A percentile compares a stretch with the other conserved stretches of the same genome.
These are phyloP conservation scores for Corydoras maculifer DNA, from an alignment of 2,113 vertebrate genomes.

Conservation along the genomic window DNA sequence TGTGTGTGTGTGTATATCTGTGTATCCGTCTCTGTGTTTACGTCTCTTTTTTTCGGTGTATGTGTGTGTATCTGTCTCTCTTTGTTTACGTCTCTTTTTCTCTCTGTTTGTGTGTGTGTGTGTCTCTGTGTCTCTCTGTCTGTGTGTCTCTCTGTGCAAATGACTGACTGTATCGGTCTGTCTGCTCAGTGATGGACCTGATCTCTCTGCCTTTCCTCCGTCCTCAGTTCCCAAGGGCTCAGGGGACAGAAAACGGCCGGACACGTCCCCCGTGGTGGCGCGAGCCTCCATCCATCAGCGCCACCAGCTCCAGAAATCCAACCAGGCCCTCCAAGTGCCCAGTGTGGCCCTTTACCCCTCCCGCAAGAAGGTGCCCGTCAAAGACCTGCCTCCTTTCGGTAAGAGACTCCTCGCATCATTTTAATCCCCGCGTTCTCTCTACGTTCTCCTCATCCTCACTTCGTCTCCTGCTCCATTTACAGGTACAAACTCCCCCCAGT, in stretches of 20 bases:
- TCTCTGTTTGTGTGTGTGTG: too few species aligned
- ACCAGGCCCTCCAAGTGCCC: slow-evolving; percentile 87
- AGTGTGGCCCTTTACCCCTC: slow-evolving; percentile 87
- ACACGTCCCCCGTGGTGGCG: slow-evolving; percentile 88
- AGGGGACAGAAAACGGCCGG: slow-evolving; percentile 78
- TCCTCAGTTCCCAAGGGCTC: slow-evolving; percentile 84
- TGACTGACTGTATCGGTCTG: too few species aligned
- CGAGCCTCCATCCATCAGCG: slow-evolving; percentile 80
- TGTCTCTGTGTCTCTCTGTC: too few species aligned
- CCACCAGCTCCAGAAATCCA: slow-evolving; percentile 72
- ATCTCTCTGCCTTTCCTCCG: not conserved
- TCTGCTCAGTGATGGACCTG: too few species aligned
- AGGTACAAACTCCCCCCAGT: slow-evolving; percentile 96
- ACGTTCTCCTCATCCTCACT: not conserved
- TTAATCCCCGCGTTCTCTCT: too few species aligned
- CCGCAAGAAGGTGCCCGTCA: slow-evolving; percentile 90
- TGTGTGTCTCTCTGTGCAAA: too few species aligned
- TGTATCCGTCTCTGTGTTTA: too few species aligned
- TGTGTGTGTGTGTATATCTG: too few species aligned
- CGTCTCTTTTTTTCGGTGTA: too few species aligned
- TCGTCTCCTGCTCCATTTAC: not conserved
- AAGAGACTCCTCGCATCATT: slow-evolving; percentile 41
- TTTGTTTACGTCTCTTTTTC: too few species aligned
- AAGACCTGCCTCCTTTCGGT: slow-evolving; percentile 95
- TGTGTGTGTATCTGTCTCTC: too few species aligned